Evolutionary conservation across 2,888 invertebrate species (phyloP), one percentile per base, ranked within the genome.

Genomic region (Phyto melanocephala): DNA sequence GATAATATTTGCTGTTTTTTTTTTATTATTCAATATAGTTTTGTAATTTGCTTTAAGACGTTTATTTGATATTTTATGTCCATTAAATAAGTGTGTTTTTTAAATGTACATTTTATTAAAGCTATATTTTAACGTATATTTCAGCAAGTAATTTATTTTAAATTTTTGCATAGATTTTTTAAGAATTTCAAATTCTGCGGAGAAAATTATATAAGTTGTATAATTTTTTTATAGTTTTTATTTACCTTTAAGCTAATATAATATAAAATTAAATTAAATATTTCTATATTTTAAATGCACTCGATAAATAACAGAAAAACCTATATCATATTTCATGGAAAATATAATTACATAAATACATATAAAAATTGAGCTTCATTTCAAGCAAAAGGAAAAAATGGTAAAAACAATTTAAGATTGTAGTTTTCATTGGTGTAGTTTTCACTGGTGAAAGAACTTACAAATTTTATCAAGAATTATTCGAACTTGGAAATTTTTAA

Each of bases 311-410:
- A 74, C 52, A 65, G 47, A 67, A 63, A 68, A 72, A 65, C 56
- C 60, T 75, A 76, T 79, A 82, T 79, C 81, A 75, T 71, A 75
- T 79, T 75, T 70, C 78, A 75, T 79, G 82, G 58, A 82, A 82
- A 78, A 54, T 77, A 79, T 62, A 67, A 71, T 8, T 42, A 62
- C 63, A 62, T 50, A 28, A 35, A 62, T 68, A 58, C 37, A 60
- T 67, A 60, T 45, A 40, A 33, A 58, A 56, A 56, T 35, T 6
- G n/a, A n/a, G n/a, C n/a, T n/a, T n/a, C n/a, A n/a, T n/a, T n/a
- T n/a, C 6, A 28, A 5, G 28, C 6, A 28, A 28, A 28, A 28
- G 28, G 6, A 28, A 28, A 28, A 28, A 28, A 28, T n/a, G n/a
- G n/a, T n/a, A n/a, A n/a, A n/a, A n/a, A n/a, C n/a, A n/a, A n/a